Conservation (phyloP, 2,888 invertebrate genomes). For the Lutraria lutraria region DNA sequence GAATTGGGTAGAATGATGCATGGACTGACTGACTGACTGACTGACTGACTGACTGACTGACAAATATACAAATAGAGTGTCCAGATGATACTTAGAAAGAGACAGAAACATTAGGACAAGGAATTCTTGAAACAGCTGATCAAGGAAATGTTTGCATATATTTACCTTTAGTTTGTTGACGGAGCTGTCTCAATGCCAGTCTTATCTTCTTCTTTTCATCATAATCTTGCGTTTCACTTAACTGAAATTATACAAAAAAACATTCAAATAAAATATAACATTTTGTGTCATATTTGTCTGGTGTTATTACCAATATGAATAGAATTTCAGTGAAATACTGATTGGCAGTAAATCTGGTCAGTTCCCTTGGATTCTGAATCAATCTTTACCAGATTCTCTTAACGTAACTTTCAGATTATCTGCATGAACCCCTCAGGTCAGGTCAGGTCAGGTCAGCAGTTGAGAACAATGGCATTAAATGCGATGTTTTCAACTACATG, state of each 20-base stretch:
- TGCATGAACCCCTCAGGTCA: no score
- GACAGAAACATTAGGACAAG: background rate
- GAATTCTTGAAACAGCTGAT: background rate
- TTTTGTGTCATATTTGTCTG: no score
- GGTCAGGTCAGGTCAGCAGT: no score
- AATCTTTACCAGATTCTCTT: no score
- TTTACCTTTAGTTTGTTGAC: conserved; percentile 65
- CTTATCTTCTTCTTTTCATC: conserved; percentile 78
- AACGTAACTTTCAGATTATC: no score
- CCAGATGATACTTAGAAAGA: background rate
- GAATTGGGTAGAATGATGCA: background rate
- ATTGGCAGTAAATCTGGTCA: no score
- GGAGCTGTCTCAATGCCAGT: conserved; percentile 74
- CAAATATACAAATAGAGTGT: background rate
- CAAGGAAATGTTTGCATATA: background rate
- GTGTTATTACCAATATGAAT: no score
- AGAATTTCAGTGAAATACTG: no score
- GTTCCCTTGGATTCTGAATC: no score
- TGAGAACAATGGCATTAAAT: no score
- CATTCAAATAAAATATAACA: background rate
- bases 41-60: no score
- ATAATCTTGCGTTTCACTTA: conserved; percentile 75
- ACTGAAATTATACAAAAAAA: conserved; percentile 62
- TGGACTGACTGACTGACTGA: background rate
- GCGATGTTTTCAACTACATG: no score